Evolutionary conservation across 2,888 invertebrate genomes (phyloP).

Genomic region (Drosophila macrospina): DNA sequence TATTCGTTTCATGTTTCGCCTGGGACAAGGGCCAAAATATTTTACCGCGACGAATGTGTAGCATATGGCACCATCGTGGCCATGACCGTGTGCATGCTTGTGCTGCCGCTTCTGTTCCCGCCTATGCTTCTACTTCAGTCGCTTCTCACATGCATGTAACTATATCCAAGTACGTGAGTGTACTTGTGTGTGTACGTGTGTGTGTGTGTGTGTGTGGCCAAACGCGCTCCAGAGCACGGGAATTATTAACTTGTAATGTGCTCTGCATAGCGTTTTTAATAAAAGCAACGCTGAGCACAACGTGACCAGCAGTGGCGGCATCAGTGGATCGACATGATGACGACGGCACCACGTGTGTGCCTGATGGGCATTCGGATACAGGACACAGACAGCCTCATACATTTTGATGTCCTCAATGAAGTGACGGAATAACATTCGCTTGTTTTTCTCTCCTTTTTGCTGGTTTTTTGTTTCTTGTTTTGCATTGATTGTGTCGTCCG

Average conservation of each 20-base stretch:
- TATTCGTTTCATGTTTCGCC: conserved; percentile 78
- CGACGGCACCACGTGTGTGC: conserved; percentile 69
- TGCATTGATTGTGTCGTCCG: conserved; percentile 78
- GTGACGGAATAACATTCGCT: conserved; percentile 69
- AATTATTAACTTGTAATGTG: conserved; percentile 82
- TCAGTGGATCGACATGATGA: conserved; percentile 52
- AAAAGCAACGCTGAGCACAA: conserved; percentile 73
- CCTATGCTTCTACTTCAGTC: not conserved
- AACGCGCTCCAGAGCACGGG: conserved; percentile 67
- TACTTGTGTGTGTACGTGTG: conserved; percentile 2
- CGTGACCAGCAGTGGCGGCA: conserved; percentile 62
- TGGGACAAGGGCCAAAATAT: conserved; percentile 72
- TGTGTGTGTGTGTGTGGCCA: conserved; percentile 37
- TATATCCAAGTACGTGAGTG: conserved; percentile 29
- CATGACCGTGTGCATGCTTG: conserved; percentile 50
- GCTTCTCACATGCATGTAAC: conserved; percentile 23
- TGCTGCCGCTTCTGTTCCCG: conserved; percentile 10
- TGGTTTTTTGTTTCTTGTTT: conserved; percentile 52
- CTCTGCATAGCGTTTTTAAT: conserved; percentile 81
- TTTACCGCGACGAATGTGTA: conserved; percentile 65
- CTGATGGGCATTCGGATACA: conserved; percentile 69
- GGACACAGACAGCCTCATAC: conserved; percentile 62
- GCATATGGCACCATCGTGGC: conserved; percentile 73
- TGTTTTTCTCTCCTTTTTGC: conserved; percentile 3
- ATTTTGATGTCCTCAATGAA: conserved; percentile 80